Evolutionary conservation across 1,140 invertebrate species (phyloP), one percentile per base, ranked within the genome.

Genomic region (Papilio glaucus): DNA sequence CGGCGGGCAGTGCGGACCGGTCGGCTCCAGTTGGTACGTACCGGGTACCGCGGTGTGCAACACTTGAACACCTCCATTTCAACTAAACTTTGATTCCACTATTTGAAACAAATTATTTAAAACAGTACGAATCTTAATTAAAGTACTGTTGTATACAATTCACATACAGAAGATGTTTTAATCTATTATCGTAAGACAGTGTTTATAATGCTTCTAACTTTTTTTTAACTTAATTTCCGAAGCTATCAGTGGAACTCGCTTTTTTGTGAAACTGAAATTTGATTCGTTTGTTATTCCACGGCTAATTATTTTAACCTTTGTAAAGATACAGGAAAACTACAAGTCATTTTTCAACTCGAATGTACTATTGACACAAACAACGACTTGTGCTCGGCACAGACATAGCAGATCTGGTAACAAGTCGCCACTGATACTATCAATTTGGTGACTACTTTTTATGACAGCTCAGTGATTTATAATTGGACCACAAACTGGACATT

Each of bases 381-480:
- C 42, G 42, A 42, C 9, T 42, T 6, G 15, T 7, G 15, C n/a
- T 13, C 12, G 42, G 12, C 7, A 18, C 42, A 15, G 15, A 18
- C 18, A 53, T 53, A 53, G 21, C 49, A 53, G 18, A 53, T 53
- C 49, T 53, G 21, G 18, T 53, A 3, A 24, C 15, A 18, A 49
- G 24, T 62, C 61, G 21, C 61, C 33, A 37, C 42, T 33, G 67
- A 69, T 69, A 49, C 67, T 53, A 69, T 69, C 67, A 45, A 69
- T 49, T 49, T 49, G 65, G 65, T 42, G 65, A 69, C 67, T 6
- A 49, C 24, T 69, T 67, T 69, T 69, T 69, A 53, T 69, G 42
- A 69, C 26, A 21, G 12, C 10, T 38, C 42, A 7, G 67, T 69
- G 67, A 69, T 69, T 69, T 69, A 69, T 69, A 69, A 69, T 69